Evolutionary conservation across 2,113 vertebrate genomes (phyloP).

Genomic region (Mugil cephalus): DNA sequence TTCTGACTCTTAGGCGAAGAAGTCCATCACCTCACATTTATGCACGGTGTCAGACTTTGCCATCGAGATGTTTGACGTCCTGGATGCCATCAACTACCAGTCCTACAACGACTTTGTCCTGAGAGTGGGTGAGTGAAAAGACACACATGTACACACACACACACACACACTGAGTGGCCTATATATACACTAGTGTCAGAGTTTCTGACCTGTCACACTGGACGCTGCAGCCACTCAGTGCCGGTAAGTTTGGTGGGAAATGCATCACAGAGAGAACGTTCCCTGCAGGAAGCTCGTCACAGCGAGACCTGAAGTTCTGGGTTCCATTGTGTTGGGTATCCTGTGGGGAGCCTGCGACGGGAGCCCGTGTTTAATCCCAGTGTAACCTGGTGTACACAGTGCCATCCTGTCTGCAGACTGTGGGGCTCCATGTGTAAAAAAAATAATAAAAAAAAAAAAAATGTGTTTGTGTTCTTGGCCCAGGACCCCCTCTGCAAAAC

Average conservation of each 20-base stretch:
- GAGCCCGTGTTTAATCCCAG: constrained; percentile 68
- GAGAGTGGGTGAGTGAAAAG: constrained; percentile 91
- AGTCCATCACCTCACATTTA: constrained; percentile 92
- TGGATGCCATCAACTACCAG: constrained; percentile 99
- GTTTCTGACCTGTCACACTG: constrained; percentile 56
- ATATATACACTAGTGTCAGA: constrained; percentile 23
- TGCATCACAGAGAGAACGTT: constrained; percentile 70
- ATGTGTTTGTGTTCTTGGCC: constrained; percentile 20
- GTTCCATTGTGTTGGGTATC: constrained; percentile 81
- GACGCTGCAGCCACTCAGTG: constrained; percentile 35
- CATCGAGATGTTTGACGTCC: constrained; percentile 97
- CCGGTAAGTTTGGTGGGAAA: constrained; percentile 68
- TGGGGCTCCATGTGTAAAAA: constrained; percentile 39
- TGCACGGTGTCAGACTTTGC: constrained; percentile 96
- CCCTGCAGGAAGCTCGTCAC: constrained; percentile 74
- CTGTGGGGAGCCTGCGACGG: constrained; percentile 71
- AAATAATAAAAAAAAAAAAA: too few relatives aligned
- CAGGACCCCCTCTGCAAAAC: constrained; percentile 38
- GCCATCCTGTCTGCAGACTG: constrained; percentile 74
- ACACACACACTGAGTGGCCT: constrained; percentile 2
- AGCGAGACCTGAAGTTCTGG: constrained; percentile 54
- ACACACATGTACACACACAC: too few relatives aligned
- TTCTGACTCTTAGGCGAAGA: constrained; percentile 86
- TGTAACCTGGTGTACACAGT: constrained; percentile 66
- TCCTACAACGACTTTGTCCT: constrained; percentile 99